These are phyloP conservation scores for Drosophila aff. DNA, from an alignment of 1,140 invertebrate genomes.

Conservation along the genomic window DNA sequence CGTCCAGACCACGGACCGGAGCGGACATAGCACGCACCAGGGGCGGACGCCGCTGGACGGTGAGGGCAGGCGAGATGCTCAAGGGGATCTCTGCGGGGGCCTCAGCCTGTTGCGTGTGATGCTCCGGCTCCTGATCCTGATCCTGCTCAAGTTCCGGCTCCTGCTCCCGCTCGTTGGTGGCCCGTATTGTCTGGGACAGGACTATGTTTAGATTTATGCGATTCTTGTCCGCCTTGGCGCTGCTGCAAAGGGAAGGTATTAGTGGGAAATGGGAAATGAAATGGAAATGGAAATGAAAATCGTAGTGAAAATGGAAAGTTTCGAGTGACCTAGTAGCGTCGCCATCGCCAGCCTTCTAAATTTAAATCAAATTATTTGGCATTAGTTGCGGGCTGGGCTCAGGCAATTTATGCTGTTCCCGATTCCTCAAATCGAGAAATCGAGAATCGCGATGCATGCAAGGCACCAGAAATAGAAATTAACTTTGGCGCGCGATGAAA, in stretches of 20 bases:
- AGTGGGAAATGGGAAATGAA: constrained; percentile 7
- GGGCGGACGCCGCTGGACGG: constrained; percentile 76
- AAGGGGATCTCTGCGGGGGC: neutral
- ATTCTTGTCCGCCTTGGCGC: constrained; percentile 75
- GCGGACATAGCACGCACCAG: constrained; percentile 85
- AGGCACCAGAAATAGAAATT: constrained; percentile 77
- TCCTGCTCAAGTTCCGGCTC: constrained; percentile 38
- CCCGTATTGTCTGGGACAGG: constrained; percentile 72
- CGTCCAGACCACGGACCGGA: constrained; percentile 78
- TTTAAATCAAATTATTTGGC: constrained; percentile 82
- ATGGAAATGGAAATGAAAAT: constrained; percentile 6
- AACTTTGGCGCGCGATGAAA: constrained; percentile 47
- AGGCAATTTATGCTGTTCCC: constrained; percentile 75
- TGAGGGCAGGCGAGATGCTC: constrained; percentile 62
- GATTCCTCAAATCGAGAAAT: constrained; percentile 42
- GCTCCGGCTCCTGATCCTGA: constrained; percentile 1
- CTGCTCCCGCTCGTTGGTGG: constrained; percentile 69
- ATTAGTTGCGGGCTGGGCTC: constrained; percentile 61
- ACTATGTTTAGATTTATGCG: constrained; percentile 82
- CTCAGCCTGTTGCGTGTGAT: neutral
- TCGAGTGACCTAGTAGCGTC: constrained; percentile 63
- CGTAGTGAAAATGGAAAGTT: constrained; percentile 36
- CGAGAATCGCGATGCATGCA: constrained; percentile 39
- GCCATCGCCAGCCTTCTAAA: constrained; percentile 47
- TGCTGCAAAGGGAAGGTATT: constrained; percentile 41